phyloP scores from a whole-genome alignment of 2,888 invertebrate genomes.

The Agrotis clavis region DNA sequence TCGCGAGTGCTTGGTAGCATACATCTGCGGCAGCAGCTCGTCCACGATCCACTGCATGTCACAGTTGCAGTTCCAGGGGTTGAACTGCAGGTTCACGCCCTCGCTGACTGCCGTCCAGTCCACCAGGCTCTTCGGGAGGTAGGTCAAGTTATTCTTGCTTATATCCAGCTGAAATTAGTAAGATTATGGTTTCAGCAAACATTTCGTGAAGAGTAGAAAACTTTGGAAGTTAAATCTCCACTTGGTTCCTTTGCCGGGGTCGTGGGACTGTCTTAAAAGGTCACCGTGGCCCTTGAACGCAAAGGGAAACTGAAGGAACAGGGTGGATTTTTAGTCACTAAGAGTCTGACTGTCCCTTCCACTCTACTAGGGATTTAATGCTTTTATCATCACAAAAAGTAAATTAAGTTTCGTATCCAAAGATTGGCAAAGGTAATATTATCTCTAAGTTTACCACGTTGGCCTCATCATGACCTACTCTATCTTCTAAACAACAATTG shows the following conservation, averaged over 20 bases:
- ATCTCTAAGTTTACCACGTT: background rate
- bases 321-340: too few relatives aligned
- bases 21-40: constrained; percentile 88
- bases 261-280: too few relatives aligned
- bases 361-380: too few relatives aligned
- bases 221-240: background rate
- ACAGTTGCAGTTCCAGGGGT: constrained; percentile 92
- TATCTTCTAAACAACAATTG: too few relatives aligned
- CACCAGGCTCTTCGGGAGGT: constrained; percentile 81
- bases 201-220: too few relatives aligned
- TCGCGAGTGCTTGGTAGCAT: constrained; percentile 81
- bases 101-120: constrained; percentile 80
- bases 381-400: too few relatives aligned
- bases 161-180: constrained; percentile 87
- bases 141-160: constrained; percentile 89
- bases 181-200: too few relatives aligned
- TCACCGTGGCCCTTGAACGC: too few relatives aligned
- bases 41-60: constrained; percentile 91
- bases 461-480: too few relatives aligned
- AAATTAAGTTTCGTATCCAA: background rate
- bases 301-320: too few relatives aligned
- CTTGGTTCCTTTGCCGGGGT: too few relatives aligned
- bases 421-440: background rate
- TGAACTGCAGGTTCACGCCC: constrained; percentile 91
- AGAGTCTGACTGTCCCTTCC: too few relatives aligned